Conservation (phyloP, 2,113 vertebrate species). For the Numenius arquata region DNA sequence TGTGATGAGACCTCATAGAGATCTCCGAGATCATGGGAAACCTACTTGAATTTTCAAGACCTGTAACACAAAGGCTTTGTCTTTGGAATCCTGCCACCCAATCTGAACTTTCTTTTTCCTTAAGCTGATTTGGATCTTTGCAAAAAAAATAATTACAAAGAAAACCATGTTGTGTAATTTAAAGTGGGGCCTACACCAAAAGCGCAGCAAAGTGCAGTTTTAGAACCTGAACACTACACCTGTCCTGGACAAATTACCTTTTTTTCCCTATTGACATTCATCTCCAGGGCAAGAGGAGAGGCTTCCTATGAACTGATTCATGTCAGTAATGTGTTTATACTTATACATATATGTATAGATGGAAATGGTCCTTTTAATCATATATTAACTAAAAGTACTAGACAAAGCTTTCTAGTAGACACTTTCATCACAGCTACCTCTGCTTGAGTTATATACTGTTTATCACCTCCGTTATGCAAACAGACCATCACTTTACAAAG, state of each 20-base stretch:
- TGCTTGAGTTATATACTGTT: not conserved
- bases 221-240: not conserved
- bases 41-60: not conserved
- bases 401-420: not conserved
- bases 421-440: not conserved
- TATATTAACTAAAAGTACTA: not conserved
- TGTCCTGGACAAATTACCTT: not conserved
- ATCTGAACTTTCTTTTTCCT: not conserved
- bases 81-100: not conserved
- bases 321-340: not conserved
- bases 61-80: not conserved
- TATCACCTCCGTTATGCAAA: not conserved
- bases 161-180: not conserved
- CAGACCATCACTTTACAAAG: not conserved
- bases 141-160: not conserved
- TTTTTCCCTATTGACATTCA: not conserved
- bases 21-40: constrained; percentile 6
- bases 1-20: not conserved
- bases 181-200: not conserved
- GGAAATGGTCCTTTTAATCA: not conserved
- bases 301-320: not conserved
- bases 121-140: not conserved
- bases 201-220: not conserved
- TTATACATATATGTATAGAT: not conserved
- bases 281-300: not conserved